Evolutionary conservation across 2,113 vertebrate genomes (phyloP).

Genomic region (Cepphus grylle): DNA sequence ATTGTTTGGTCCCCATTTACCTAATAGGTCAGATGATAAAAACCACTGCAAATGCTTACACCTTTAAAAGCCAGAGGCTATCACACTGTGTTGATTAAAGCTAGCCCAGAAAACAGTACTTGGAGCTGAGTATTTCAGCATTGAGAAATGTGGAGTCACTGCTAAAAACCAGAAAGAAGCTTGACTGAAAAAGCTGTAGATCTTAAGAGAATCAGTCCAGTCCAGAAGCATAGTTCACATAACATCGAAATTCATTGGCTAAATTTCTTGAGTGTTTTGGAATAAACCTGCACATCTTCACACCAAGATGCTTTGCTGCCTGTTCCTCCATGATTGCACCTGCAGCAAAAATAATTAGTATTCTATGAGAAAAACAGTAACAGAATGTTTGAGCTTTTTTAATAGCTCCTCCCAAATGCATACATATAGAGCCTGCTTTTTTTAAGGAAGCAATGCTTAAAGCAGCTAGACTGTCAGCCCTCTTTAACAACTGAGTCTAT

Average conservation of each 20-base stretch:
- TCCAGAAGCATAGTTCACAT: conserved; percentile 83
- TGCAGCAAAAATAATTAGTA: conserved; percentile 50
- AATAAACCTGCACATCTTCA: conserved; percentile 86
- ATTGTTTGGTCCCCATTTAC: background rate
- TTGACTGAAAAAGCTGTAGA: background rate
- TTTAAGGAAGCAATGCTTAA: background rate
- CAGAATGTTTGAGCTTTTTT: background rate
- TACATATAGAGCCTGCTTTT: accelerated
- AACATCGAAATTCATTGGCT: conserved; percentile 94
- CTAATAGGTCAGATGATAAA: background rate
- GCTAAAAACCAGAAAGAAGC: background rate
- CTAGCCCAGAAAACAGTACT: background rate
- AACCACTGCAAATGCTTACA: background rate
- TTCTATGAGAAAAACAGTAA: background rate
- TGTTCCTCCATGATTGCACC: conserved; percentile 88
- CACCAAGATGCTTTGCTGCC: conserved; percentile 80
- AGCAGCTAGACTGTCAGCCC: background rate
- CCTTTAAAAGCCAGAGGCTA: background rate
- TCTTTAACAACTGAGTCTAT: background rate
- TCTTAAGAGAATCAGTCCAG: conserved; percentile 64
- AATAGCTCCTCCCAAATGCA: background rate
- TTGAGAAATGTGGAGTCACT: background rate
- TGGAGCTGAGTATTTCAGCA: background rate
- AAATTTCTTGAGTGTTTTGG: conserved; percentile 87
- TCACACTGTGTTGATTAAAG: background rate